Conservation (phyloP, 2,888 invertebrate genomes). For the Microplitis deprimator region DNA sequence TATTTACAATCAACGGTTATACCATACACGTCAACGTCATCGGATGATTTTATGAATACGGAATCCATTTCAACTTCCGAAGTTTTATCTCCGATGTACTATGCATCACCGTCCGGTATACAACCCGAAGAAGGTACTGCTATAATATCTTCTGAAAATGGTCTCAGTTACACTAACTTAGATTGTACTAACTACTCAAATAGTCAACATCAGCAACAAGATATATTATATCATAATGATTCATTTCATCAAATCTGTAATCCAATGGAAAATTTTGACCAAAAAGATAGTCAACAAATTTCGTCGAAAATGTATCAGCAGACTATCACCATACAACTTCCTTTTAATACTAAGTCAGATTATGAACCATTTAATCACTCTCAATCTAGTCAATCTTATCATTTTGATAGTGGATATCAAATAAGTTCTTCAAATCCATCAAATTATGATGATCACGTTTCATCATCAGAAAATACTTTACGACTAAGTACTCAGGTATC, state of each 20-base stretch:
- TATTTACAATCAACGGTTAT: constrained; percentile 65
- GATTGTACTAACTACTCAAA: constrained; percentile 78
- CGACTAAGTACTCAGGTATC: constrained; percentile 29
- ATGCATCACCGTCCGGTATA: constrained; percentile 66
- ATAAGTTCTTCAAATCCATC: constrained; percentile 13
- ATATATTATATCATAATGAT: constrained; percentile 46
- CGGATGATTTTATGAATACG: constrained; percentile 52
- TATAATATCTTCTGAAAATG: constrained; percentile 88
- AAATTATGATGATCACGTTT: constrained; percentile 25
- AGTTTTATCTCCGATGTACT: constrained; percentile 64
- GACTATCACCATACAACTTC: constrained; percentile 38
- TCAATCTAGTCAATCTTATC: constrained; percentile 70
- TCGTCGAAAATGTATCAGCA: constrained; percentile 58
- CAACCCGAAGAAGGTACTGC: constrained; percentile 73
- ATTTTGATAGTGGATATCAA: constrained; percentile 52
- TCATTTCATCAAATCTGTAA: constrained; percentile 72
- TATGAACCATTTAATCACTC: constrained; percentile 63
- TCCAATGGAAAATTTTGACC: constrained; percentile 51
- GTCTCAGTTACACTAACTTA: constrained; percentile 90
- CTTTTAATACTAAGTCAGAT: constrained; percentile 47
- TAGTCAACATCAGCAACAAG: constrained; percentile 69
- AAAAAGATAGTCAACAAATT: constrained; percentile 57
- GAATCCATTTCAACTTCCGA: constrained; percentile 53
- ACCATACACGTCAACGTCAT: constrained; percentile 68
- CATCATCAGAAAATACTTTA: constrained; percentile 23